Conservation (phyloP, 2,888 invertebrate species). For the Hyposoter didymator region DNA sequence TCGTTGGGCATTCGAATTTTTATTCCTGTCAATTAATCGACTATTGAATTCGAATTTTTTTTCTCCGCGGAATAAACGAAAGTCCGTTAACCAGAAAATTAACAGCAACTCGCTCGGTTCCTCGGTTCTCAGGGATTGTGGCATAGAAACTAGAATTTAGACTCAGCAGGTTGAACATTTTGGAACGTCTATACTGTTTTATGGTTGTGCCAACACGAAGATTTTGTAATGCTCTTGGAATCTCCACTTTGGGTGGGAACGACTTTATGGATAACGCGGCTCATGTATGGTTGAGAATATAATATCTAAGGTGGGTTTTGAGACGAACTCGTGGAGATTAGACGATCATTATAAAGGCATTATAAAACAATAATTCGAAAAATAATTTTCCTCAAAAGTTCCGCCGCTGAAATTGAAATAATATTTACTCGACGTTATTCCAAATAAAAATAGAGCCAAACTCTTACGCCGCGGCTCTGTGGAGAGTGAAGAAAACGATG, state of each 20-base stretch:
- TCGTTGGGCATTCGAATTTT: not conserved
- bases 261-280: not conserved
- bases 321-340: not conserved
- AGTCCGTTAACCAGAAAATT: not conserved
- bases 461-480: not conserved
- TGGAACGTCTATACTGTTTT: not conserved
- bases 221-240: not conserved
- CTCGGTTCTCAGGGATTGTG: not conserved
- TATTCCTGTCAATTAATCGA: not conserved
- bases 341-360: slow-evolving; percentile 7
- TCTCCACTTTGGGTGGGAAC: not conserved
- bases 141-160: not conserved
- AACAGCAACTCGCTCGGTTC: not conserved
- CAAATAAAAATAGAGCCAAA: not conserved
- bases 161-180: not conserved
- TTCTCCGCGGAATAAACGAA: not conserved
- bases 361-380: not conserved
- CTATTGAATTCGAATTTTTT: not conserved
- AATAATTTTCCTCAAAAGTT: not conserved
- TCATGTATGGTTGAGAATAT: not conserved
- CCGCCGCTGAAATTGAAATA: not conserved
- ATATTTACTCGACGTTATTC: not conserved
- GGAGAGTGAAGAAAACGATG: not conserved
- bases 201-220: not conserved
- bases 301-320: not conserved